phyloP scores from a whole-genome alignment of 2,797 vertebrate species.

The Dipus sagitta region DNA sequence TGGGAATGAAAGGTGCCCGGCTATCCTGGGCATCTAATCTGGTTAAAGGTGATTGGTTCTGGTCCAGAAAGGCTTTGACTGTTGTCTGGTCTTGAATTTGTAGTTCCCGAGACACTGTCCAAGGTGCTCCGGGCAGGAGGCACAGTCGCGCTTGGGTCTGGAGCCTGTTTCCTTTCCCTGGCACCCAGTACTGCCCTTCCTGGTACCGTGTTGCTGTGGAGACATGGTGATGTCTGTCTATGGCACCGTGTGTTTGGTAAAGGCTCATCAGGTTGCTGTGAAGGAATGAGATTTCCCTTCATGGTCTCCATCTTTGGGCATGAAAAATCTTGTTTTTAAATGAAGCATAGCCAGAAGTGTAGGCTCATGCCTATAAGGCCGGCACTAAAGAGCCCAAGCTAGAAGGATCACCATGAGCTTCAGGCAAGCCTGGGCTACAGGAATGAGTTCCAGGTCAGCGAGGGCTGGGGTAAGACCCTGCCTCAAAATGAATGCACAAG shows the following conservation, averaged over 20 bases:
- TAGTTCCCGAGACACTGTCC: neutral
- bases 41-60: neutral
- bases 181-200: neutral
- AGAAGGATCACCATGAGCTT: no score
- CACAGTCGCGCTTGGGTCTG: neutral
- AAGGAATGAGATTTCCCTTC: neutral
- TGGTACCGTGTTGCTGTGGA: neutral
- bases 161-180: neutral
- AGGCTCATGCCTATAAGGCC: no score
- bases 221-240: neutral
- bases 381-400: no score
- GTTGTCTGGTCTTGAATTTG: neutral
- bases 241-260: neutral
- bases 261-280: slow-evolving; percentile 6
- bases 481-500: no score
- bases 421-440: no score
- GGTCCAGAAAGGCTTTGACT: neutral
- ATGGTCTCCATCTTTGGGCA: neutral
- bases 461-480: no score
- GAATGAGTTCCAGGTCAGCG: no score
- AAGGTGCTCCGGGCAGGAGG: neutral
- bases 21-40: neutral
- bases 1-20: neutral
- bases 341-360: neutral
- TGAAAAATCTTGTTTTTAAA: neutral